Evolutionary conservation across 2,797 vertebrate species (phyloP).

Genomic region (Chloroceryle amazona): DNA sequence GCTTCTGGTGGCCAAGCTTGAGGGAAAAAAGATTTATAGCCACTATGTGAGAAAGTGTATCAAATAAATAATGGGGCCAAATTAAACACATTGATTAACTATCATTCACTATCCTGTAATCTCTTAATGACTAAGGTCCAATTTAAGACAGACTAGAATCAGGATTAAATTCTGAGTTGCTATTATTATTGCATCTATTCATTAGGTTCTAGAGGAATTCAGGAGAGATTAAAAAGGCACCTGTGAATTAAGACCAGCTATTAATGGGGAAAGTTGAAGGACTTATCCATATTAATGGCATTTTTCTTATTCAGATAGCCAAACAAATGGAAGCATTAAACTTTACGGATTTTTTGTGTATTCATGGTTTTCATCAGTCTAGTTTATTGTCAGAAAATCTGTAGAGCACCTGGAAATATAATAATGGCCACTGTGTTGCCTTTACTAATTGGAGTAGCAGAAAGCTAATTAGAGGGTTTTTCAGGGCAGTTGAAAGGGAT

Average conservation of each 20-base stretch:
- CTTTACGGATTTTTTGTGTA: constrained; percentile 44
- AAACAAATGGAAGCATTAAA: constrained; percentile 30
- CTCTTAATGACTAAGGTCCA: constrained; percentile 64
- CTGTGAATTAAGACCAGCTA: constrained; percentile 60
- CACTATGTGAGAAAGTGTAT: constrained; percentile 43
- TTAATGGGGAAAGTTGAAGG: constrained; percentile 44
- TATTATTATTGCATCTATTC: constrained; percentile 66
- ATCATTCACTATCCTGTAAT: constrained; percentile 72
- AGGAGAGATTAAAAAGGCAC: constrained; percentile 61
- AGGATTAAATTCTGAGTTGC: constrained; percentile 73
- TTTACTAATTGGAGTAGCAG: constrained; percentile 36
- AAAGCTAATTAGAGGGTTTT: constrained; percentile 38
- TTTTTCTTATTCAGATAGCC: constrained; percentile 20
- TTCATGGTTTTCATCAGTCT: constrained; percentile 32
- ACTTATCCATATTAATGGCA: constrained; percentile 35
- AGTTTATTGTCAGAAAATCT: constrained; percentile 45
- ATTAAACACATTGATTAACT: constrained; percentile 77
- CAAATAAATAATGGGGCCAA: constrained; percentile 75
- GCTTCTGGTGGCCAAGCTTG: background rate
- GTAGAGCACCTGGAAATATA: constrained; percentile 51
- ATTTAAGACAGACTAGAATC: constrained; percentile 67
- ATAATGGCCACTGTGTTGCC: background rate
- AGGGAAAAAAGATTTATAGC: constrained; percentile 47
- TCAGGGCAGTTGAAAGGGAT: background rate
- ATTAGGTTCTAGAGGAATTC: constrained; percentile 69